Evolutionary conservation across 1,140 invertebrate species (phyloP), one percentile per base, ranked within the genome.

Genomic region (Brachionus calyciflorus): DNA sequence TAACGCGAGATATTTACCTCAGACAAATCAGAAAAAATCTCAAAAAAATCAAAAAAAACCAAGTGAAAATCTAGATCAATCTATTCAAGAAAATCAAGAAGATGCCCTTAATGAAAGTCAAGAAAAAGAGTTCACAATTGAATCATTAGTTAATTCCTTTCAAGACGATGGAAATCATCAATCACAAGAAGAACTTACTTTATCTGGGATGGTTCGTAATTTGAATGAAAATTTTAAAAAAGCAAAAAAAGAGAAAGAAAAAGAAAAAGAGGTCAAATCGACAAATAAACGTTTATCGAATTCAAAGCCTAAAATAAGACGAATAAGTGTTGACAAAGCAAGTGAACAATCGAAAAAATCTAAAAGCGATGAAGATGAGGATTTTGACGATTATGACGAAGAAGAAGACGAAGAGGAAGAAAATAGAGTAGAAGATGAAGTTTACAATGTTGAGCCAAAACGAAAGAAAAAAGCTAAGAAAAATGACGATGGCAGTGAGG

Each of bases 181-280:
- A 3, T 12, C 10, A 3, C 28, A 24, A 7, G 69, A 73, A 73
- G 69, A 73, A 7, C 26, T 73, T 4, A 73, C 69, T 30, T 19
- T 73, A n/a, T 73, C 33, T 21, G 33, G 69, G 2, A 51, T 73
- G 46, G 46, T 73, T 7, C 19, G 40, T 6, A 55, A 73, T 51
- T 26, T 73, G 9, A 73, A 41, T n/a, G 60, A 65, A 44, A 65
- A 65, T 28, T 65, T 44, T 26, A 37, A 41, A 24, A 65, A 73
- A 40, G 69, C 46, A 9, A 73, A 51, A 73, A 49, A 73, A 40
- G 46, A 73, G 14, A 49, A 73, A 73, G 46, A 73, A 49, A 73
- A 51, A 24, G 55, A 60, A 60, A 48, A 12, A 60, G 24, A 70
- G 28, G 10, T 33, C 40, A 40, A 48, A 48, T 17, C 21, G 44